A percentile compares a stretch with the other conserved stretches of the same genome.
phyloP scores from a whole-genome alignment of 2,797 vertebrate genomes.

The Oceanodroma leucorhoa region DNA sequence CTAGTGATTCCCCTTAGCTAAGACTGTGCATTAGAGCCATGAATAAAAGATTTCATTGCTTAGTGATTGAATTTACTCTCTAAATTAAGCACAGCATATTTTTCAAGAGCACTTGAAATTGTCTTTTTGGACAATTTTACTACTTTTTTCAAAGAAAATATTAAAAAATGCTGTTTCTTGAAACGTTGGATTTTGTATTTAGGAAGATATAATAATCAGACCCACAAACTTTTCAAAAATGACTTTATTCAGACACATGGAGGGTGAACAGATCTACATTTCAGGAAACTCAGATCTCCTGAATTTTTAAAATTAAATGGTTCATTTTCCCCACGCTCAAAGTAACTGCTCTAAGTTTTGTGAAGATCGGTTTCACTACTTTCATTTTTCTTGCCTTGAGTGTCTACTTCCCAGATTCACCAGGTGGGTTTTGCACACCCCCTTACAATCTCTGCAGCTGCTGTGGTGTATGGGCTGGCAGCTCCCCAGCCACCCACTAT shows the following conservation, averaged over 20 bases:
- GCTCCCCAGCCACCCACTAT: not conserved
- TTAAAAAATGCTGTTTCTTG: not conserved
- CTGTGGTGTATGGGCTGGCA: not conserved
- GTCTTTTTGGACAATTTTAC: not conserved
- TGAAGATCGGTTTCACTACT: not conserved
- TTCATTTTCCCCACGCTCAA: not conserved
- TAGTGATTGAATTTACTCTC: not conserved
- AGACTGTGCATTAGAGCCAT: not conserved
- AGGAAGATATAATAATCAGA: not conserved
- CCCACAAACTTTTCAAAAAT: not conserved
- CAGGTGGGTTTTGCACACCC: not conserved
- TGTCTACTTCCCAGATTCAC: conserved; percentile 1
- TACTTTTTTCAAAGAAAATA: not conserved
- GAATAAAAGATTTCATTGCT: not conserved
- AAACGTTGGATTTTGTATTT: not conserved
- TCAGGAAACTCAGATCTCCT: not conserved
- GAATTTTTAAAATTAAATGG: not conserved
- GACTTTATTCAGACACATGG: not conserved
- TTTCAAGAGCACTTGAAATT: not conserved
- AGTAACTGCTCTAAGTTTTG: not conserved
- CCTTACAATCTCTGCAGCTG: not conserved
- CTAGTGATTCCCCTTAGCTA: not conserved
- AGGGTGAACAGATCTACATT: not conserved
- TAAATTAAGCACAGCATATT: not conserved
- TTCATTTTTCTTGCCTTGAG: not conserved